phyloP scores from a whole-genome alignment of 2,797 vertebrate species.

The Hapalemur alaotrensis region DNA sequence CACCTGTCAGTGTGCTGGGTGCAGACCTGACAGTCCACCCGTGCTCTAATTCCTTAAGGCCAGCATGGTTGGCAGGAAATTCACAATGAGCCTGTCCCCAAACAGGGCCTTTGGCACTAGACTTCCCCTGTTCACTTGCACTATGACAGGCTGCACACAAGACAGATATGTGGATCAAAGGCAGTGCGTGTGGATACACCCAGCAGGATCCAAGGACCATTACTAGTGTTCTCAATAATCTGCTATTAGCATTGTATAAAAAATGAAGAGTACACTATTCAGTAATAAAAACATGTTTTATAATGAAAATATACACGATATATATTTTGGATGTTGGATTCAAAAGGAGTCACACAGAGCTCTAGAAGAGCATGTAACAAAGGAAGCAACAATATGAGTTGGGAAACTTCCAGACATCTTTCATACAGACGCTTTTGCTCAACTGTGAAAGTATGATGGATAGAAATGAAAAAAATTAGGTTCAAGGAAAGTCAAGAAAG shows the following conservation, averaged over 20 bases:
- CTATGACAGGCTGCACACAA: neutral
- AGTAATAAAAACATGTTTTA: neutral
- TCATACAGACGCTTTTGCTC: neutral
- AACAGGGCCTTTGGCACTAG: neutral
- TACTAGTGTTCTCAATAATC: constrained; percentile 20
- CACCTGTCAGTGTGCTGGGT: neutral
- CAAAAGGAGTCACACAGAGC: neutral
- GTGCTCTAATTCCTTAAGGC: neutral
- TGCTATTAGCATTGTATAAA: neutral
- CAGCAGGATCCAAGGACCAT: neutral
- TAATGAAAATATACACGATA: constrained; percentile 8
- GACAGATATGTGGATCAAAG: constrained; percentile 31
- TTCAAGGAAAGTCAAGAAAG: neutral
- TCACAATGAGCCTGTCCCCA: neutral
- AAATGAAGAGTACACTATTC: neutral
- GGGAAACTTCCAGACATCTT: neutral
- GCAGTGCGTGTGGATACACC: neutral
- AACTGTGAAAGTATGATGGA: neutral
- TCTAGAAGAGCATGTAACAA: neutral
- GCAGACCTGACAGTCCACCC: neutral
- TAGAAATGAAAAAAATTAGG: neutral
- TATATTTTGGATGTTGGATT: constrained; percentile 4
- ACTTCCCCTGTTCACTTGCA: neutral
- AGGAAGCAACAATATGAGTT: neutral
- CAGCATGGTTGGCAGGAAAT: neutral